Percentiles rank a stretch among this genome's conserved stretches.
Conservation (phyloP, 2,113 vertebrate genomes). For the Proteles cristata region DNA sequence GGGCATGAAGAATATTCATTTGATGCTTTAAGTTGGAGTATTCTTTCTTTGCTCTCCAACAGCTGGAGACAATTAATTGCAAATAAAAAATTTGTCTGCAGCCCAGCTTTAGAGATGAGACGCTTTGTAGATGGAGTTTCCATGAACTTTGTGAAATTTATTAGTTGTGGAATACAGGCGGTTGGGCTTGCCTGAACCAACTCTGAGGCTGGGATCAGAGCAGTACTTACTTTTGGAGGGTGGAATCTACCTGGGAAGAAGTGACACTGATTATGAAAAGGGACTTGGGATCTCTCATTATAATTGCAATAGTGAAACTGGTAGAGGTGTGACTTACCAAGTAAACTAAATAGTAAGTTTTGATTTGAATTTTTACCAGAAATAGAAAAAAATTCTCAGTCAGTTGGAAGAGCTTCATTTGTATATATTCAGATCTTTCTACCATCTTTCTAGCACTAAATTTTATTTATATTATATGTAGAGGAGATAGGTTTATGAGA, state of each 20-base stretch:
- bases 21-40: background rate
- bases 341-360: background rate
- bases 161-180: background rate
- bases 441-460: background rate
- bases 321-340: background rate
- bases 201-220: background rate
- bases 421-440: background rate
- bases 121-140: slow-evolving; percentile 22
- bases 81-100: slow-evolving; percentile 34
- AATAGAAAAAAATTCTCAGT: slow-evolving; percentile 25
- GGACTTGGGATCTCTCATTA: background rate
- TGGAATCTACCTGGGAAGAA: background rate
- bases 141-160: slow-evolving; percentile 44
- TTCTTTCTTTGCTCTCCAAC: slow-evolving; percentile 44
- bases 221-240: background rate
- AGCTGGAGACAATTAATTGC: slow-evolving; percentile 69
- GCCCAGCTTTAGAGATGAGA: slow-evolving; percentile 46
- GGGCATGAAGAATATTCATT: background rate
- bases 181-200: background rate
- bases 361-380: slow-evolving; percentile 10
- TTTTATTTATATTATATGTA: background rate
- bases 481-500: background rate
- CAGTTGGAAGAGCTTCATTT: background rate
- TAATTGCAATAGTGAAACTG: background rate
- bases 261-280: background rate